Evolutionary conservation across 2,888 invertebrate species (phyloP), one percentile per base, ranked within the genome.

Genomic region (Pecten maximus): DNA sequence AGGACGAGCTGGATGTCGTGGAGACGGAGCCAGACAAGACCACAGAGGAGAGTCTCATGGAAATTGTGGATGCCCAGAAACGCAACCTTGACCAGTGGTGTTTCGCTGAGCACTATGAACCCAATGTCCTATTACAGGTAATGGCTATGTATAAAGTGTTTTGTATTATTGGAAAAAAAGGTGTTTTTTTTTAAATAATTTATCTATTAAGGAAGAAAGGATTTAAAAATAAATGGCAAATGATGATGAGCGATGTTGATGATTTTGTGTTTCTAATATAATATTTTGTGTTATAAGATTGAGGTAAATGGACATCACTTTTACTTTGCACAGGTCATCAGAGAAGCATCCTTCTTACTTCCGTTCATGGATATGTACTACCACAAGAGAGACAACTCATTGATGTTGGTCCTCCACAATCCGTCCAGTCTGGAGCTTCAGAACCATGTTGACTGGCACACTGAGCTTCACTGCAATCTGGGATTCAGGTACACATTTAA

Each of bases 71-170:
- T 88, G 94, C 94, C 0, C 96, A 96, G 93, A 95, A 96, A 92
- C 93, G 96, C 48, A 94, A 94, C 87, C 93, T 97, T n/a, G 96
- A 96, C 90, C 95, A 96, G 91, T 97, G 96, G 96, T 96, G 96
- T 92, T 97, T 96, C 94, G 96, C 96, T 87, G 97, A 97, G 91
- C 96, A 96, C 91, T 95, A 95, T 90, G 96, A 96, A 48, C 95
- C 95, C 15, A 92, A 95, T 48, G 94, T 96, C n/a, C 93, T 97
- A 0, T 93, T 95, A 35, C 96, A 97, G 95, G 96, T 97, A 88
- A 60, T 91, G 94, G 94, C 0, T 96, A 23, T 54, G 44, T n/a
- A n/a, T n/a, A n/a, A n/a, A n/a, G n/a, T n/a, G n/a, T n/a, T n/a
- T n/a, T n/a, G n/a, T n/a, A n/a, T n/a, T n/a, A n/a, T n/a, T n/a